Evolutionary conservation across 2,888 invertebrate genomes (phyloP), one percentile per base, ranked within the genome.

Genomic region (Troides helena): DNA sequence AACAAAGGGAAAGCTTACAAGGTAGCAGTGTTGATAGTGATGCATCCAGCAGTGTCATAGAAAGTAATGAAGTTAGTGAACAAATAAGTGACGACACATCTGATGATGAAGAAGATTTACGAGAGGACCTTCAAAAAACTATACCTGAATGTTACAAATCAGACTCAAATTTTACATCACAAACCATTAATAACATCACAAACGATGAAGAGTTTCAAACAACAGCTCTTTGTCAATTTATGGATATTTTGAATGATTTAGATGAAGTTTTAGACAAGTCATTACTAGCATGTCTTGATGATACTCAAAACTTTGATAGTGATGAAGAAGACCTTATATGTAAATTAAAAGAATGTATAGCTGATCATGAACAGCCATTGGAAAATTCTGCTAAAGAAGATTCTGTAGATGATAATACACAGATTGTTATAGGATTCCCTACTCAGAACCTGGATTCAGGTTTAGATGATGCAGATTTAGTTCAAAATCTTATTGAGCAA

Each of bases 261-360:
- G 94, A 94, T 81, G 93, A 94, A 80, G 92, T 94, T 71, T 81
- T 94, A 75, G 94, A 94, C 76, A 93, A 92, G 74, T 93, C 93
- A 67, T 78, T 93, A 71, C 80, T 92, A 65, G 89, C 89, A 68
- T 88, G 90, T 73, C 86, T 92, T 63, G 91, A 92, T 73, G 89
- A 90, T 75, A 78, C 85, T 50, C 86, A 86, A 74, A 80, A 76
- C 57, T 83, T 86, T 71, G 89, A 89, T 72, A 90, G 90, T 73
- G 91, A 91, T 71, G 92, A 92, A 74, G 90, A 90, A 36, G 93
- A 93, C 84, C 87, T 91, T 75, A 89, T 90, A 73, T 90, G 89
- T 84, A 89, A 92, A 78, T 84, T 90, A 72, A 90, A 89, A 73
- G 87, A 88, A 75, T 84, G 85, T 72, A 85, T 91, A 70, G 84